A percentile compares a stretch with the other conserved stretches of the same genome.
These are phyloP conservation scores for Anser cygnoides DNA, from an alignment of 2,113 vertebrate genomes.

Conservation along the genomic window DNA sequence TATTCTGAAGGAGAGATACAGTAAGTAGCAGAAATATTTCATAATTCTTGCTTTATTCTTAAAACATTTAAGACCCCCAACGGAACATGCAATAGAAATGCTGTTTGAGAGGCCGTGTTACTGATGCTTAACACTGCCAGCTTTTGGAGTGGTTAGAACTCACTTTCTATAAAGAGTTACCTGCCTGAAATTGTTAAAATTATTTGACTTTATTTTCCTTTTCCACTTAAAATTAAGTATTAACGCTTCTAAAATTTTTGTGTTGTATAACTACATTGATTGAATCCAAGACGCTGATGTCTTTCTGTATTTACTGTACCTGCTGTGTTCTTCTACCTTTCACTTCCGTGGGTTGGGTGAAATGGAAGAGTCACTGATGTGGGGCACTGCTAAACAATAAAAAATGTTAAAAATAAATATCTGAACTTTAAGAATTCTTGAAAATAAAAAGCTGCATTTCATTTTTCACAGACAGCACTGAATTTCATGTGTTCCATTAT, in stretches of 20 bases:
- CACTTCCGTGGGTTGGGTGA: background rate
- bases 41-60: background rate
- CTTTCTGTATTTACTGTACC: accelerated
- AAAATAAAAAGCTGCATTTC: background rate
- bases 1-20: background rate
- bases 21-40: background rate
- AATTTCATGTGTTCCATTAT: background rate
- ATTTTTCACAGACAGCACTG: background rate
- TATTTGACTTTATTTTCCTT: background rate
- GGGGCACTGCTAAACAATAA: background rate
- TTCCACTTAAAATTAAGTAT: background rate
- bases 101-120: background rate
- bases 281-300: background rate
- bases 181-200: background rate
- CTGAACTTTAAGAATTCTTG: background rate
- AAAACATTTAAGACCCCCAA: background rate
- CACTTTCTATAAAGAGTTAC: background rate
- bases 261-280: background rate
- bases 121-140: background rate
- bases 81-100: background rate
- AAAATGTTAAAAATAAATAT: background rate
- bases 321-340: background rate
- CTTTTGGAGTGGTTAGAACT: background rate
- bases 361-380: background rate
- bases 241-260: background rate